Base-by-base conservation (phyloP, 2,113 vertebrate species). In the Dunckerocampus dactyliophorus region DNA sequence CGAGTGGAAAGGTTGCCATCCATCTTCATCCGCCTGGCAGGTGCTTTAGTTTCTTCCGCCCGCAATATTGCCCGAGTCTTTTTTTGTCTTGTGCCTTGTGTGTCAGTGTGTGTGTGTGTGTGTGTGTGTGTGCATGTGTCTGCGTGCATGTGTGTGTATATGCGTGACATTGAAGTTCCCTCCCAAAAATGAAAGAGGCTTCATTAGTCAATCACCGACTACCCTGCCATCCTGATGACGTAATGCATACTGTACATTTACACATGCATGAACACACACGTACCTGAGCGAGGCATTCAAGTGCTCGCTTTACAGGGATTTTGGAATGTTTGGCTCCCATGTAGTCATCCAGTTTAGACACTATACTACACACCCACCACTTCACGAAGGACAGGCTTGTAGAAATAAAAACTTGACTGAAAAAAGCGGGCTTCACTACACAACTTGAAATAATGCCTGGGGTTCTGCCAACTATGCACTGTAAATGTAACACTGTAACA, bases 1-100 rank as follows among this genome's bases (percentile, higher is more conserved):
- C 50, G 54, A 63, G 79, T 80, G 75, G 82, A 87, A 88, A 86
- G 85, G 82, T 78, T 87, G 81, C 76, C 83, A 89, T 91, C 87
- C 85, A 86, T 90, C 87, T 89, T 87, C 74, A 85, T 89, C 67
- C 22, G 62, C 47, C 69, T 83, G 81, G 70, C 88, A 85, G 83
- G 79, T 76, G 79, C 75, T 85, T 78, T 79, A 80, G 73, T 79
- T 81, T 73, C 74, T 81, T 72, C 74, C 69, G 48, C 63, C 77
- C 84, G 79, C 68, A 69, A 67, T 77, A 77, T 68, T 75, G 80
- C 65, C 72, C 65, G 66, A 50, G 65, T 76, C 52, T 82, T 80
- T 75, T 75, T 76, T 68, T 65, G 62, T 74, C n/a, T n/a, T n/a
- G 60, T 59, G 66, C 57, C 22, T 37, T 66, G 62, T 48, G 43